Base-by-base conservation (phyloP, 2,888 invertebrate genomes). In the Pimpla rufipes region DNA sequence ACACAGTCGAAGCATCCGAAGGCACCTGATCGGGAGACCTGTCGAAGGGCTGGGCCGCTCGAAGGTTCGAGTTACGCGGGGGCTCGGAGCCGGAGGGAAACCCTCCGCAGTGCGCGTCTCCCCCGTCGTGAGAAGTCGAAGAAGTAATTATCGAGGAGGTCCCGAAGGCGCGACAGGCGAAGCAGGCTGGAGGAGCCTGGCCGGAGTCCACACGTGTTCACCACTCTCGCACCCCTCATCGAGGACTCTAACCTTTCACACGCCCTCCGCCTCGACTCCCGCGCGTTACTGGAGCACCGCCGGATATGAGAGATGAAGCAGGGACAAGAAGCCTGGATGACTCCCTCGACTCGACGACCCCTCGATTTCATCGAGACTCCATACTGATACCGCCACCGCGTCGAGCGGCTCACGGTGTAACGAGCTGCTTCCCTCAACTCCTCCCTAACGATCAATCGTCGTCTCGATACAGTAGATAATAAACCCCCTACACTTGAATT, bases 231-330 rank as follows among this genome's bases (percentile, higher is more conserved):
- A 85, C 79, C 81, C 83, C 57, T 76, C 64, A 13, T 77, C 79
- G 73, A 82, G 88, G 86, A 84, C 29, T n/a, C n/a, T 90, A 91
- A 91, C 90, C 89, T 90, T 89, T 90, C 91, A 89, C 89, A 88
- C 89, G 90, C 89, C 88, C 90, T 75, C 52, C 78, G 75, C 52
- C 73, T 77, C 57, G 75, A 77, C 10, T 74, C 73, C 8, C 66
- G 42, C 67, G 50, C 55, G 71, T 35, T 57, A 70, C 70, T 70
- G 35, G 55, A 40, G 62, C 37, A 37, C 40, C 23, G 35, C 35
- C 52, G 73, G 70, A 81, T 77, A 81, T 71, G 76, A 67, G 52
- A 70, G 76, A 76, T 18, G 77, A 71, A 2, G 29, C 2, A 78
- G 77, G 81, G 67, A 66, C 55, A 16, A 71, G 71, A 81, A 81